Base-by-base conservation (phyloP, 2,113 vertebrate genomes). In the Festucalex cinctus region DNA sequence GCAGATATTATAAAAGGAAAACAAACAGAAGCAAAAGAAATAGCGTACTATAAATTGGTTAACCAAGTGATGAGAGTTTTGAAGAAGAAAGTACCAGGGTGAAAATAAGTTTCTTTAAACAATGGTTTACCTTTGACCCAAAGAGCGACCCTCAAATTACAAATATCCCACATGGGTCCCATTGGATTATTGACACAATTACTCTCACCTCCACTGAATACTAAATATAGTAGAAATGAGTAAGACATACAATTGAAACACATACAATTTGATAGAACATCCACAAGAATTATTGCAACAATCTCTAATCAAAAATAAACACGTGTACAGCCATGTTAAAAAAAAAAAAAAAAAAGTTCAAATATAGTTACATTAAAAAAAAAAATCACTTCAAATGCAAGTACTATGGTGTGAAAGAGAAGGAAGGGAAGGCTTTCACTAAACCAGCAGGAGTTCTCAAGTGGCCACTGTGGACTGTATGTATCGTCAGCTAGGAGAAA, bases 241-340 rank as follows among this genome's bases (percentile, higher is more conserved):
- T 77, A 70, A 68, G 77, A 86, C 76, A 78, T 69, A 76, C 71
- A 80, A 81, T 74, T 82, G 84, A 84, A 81, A 70, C 66, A 67
- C 73, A 81, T 70, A 72, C 66, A 69, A 68, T 86, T 79, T 72
- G 84, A 85, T 79, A 84, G 80, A 87, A 90, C 83, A 84, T 70
- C 70, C 75, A 92, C 77, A 66, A 90, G 69, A 89, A 89, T 88
- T 89, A 91, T 89, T 89, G 89, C 89, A 92, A 88, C 89, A 88
- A 85, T 89, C 88, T 90, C 84, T 87, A 91, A 88, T 89, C 86
- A 57, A 79, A n/a, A 85, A 89, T 80, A 22, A 87, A 74, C 78
- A 85, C 59, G 71, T 81, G 77, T 83, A 86, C 84, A 85, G 74
- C 81, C 84, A 84, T 81, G 76, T 83, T 66, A 75, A 85, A 80